Evolutionary conservation across 2,888 invertebrate species (phyloP), one percentile per base, ranked within the genome.

Genomic region (Emmelina monodactyla): DNA sequence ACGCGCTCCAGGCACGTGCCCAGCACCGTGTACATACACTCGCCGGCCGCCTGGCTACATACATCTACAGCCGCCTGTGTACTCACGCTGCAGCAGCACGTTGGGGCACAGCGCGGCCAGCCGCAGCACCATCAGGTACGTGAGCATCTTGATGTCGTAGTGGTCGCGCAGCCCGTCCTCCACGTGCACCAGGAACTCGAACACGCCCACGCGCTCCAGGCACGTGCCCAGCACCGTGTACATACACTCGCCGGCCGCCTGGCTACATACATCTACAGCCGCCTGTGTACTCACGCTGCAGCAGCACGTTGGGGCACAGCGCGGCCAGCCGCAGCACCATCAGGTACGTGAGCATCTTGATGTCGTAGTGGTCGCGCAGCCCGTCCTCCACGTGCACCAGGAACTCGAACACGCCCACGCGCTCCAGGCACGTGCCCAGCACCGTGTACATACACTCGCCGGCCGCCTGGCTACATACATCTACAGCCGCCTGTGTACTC

Each of bases 401-500:
- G 75, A 99, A 99, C 75, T 96, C 94, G 75, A 94, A 95, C 50
- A 99, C 92, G 69, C 99, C 97, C 30, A 99, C 85, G 38, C 96
- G 85, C 67, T 98, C 98, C 37, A 98, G 83, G 60, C 98, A 98
- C 14, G 93, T 90, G 61, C 98, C 98, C 37, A 99, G 79, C 37
- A 99, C 78, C 1, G 99, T 99, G 82, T 99, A 99, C 98, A 99
- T 99, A 82, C 99, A 99, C 70, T 98, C 29, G 71, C 97, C 98
- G 1, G 97, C 97, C 11, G 97, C 97, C 81, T 99, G 99, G 62
- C 99, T n/a, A n/a, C n/a, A n/a, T n/a, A n/a, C n/a, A n/a, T n/a
- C n/a, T n/a, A n/a, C n/a, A n/a, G n/a, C n/a, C n/a, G n/a, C n/a
- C n/a, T n/a, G n/a, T n/a, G n/a, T n/a, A 51, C 86, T 84, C 76